These are phyloP conservation scores for Tetragonula carbonaria DNA, from an alignment of 2,888 invertebrate species.

Conservation along the genomic window DNA sequence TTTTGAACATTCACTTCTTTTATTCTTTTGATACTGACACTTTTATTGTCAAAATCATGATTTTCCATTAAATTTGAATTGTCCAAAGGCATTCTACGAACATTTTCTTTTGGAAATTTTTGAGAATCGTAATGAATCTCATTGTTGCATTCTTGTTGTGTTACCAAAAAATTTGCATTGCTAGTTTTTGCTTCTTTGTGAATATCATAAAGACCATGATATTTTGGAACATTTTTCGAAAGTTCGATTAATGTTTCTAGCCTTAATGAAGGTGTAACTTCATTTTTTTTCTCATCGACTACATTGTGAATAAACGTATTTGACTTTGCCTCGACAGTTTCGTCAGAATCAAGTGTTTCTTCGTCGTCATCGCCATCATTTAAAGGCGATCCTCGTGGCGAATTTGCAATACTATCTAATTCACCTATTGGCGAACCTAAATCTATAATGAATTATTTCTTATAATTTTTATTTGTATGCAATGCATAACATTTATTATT, in stretches of 20 bases:
- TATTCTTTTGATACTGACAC: constrained; percentile 82
- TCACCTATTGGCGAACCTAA: constrained; percentile 79
- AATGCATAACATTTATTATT: not conserved
- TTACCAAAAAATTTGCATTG: constrained; percentile 86
- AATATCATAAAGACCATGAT: constrained; percentile 84
- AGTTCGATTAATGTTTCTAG: constrained; percentile 71
- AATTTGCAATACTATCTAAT: constrained; percentile 80
- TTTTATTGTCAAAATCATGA: constrained; percentile 84
- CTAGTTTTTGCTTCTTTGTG: constrained; percentile 86
- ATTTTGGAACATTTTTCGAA: constrained; percentile 76
- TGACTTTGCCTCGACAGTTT: constrained; percentile 76
- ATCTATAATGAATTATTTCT: constrained; percentile 35
- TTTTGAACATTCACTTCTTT: constrained; percentile 85
- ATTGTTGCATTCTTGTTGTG: constrained; percentile 83
- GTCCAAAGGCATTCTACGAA: constrained; percentile 82
- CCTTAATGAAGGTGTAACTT: constrained; percentile 66
- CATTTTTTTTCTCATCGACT: constrained; percentile 73
- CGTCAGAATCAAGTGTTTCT: constrained; percentile 79
- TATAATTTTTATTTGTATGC: not conserved
- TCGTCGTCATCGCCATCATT: constrained; percentile 76
- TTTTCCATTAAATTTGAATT: constrained; percentile 83
- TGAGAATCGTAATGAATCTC: constrained; percentile 86
- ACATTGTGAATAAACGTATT: constrained; percentile 79
- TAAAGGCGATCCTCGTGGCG: constrained; percentile 78
- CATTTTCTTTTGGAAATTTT: constrained; percentile 86